Base-by-base conservation (phyloP, 2,797 vertebrate species). In the Liparis tanakae region DNA sequence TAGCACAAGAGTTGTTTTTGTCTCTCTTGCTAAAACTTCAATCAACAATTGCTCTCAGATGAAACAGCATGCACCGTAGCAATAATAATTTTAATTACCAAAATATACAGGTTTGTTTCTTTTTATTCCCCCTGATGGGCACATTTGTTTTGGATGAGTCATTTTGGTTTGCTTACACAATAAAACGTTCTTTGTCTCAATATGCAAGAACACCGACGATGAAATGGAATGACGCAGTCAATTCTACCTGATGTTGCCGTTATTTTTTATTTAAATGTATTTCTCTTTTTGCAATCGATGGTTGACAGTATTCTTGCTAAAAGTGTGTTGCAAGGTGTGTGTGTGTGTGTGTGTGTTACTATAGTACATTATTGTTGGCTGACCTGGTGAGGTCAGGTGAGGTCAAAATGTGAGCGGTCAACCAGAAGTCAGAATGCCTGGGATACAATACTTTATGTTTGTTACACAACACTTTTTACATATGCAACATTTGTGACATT, bases 1-100 rank as follows among this genome's bases (percentile, higher is more conserved):
- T 65, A 74, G 80, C 44, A 68, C 56, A 82, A 84, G 62, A 72
- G 68, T 75, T 74, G 41, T 74, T 78, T 82, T 69, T 75, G 74
- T 79, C 64, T 62, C 54, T 64, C 46, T 12, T 58, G 41, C 74
- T 74, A 63, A 84, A 81, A 79, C 33, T 69, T 63, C 34, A 78
- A 71, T 65, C 57, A 63, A 17, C 81, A 85, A 87, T 78, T 80
- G 62, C 66, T 81, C 78, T 82, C 67, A 72, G 70, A 81, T 69
- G 81, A 81, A 50, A 79, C 62, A 55, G 37, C 22, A 56, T 14
- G 65, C 64, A 25, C 39, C 58, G 53, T 17, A 61, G 63, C 70
- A 83, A 79, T 75, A 74, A 82, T 68, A 59, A 78, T 70, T 79
- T 78, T 76, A 78, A 83, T 79, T 74, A 53, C 30, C 67, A 77